phyloP scores from a whole-genome alignment of 1,140 invertebrate genomes.

The honey bee (Apis mellifera) region Amel_HAv3.1 CM009935.2:13648501-13649000 shows the following conservation, averaged over 20 bases:
- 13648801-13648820: no score
- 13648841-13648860: not conserved
- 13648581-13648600: conserved; percentile 26
- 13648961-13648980: conserved; percentile 96
- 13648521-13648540: not conserved
- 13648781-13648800: no score
- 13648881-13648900: conserved; percentile 44
- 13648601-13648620: conserved; percentile 1
- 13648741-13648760: not conserved
- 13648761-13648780: no score
- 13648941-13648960: conserved; percentile 94
- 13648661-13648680: no score
- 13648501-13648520: not conserved
- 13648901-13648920: conserved; percentile 64
- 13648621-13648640: not conserved
- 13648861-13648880: no score
- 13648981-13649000: conserved; percentile 94
- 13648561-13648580: conserved; percentile 53
- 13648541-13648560: not conserved
- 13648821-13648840: no score
- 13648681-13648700: not conserved
- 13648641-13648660: not conserved
- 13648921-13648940: conserved; percentile 84
- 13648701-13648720: not conserved
- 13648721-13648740: not conserved